phyloP scores from a whole-genome alignment of 2,113 vertebrate genomes.

The Morone saxatilis region DNA sequence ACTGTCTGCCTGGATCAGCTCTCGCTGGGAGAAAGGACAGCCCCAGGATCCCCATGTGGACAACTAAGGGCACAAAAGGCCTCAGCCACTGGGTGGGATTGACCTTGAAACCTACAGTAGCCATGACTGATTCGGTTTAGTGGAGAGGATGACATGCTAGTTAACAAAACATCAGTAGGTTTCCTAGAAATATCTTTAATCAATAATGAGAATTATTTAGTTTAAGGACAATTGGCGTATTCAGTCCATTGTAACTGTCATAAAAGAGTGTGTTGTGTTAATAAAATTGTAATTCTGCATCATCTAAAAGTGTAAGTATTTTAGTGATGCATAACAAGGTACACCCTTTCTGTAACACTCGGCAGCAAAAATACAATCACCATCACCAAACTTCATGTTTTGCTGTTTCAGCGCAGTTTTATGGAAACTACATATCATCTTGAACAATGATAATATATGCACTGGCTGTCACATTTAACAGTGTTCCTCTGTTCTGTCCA shows the following conservation, averaged over 20 bases:
- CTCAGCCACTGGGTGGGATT: slow-evolving; percentile 64
- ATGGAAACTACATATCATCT: slow-evolving; percentile 24
- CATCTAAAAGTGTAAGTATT: neutral
- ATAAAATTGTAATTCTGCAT: neutral
- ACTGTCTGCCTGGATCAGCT: slow-evolving; percentile 83
- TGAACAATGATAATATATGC: slow-evolving; percentile 43
- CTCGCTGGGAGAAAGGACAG: slow-evolving; percentile 64
- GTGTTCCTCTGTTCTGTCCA: slow-evolving; percentile 30
- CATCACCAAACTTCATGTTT: slow-evolving; percentile 24
- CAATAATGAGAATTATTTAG: neutral
- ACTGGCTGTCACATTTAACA: slow-evolving; percentile 24
- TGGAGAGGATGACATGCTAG: slow-evolving; percentile 41
- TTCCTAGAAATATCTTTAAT: slow-evolving; percentile 37
- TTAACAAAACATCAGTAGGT: slow-evolving; percentile 38
- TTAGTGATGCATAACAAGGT: neutral
- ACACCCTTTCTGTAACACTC: neutral
- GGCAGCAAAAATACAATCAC: neutral
- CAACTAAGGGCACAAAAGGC: slow-evolving; percentile 60
- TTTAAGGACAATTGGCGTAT: neutral
- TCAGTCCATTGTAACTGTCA: neutral
- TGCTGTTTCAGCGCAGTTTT: slow-evolving; percentile 40
- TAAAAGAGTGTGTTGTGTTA: neutral
- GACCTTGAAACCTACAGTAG: slow-evolving; percentile 78
- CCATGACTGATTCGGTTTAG: slow-evolving; percentile 50
- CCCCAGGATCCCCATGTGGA: slow-evolving; percentile 69